Evolutionary conservation across 2,113 vertebrate species (phyloP), one percentile per base, ranked within the genome.

Genomic region (Eupsittula cactorum): DNA sequence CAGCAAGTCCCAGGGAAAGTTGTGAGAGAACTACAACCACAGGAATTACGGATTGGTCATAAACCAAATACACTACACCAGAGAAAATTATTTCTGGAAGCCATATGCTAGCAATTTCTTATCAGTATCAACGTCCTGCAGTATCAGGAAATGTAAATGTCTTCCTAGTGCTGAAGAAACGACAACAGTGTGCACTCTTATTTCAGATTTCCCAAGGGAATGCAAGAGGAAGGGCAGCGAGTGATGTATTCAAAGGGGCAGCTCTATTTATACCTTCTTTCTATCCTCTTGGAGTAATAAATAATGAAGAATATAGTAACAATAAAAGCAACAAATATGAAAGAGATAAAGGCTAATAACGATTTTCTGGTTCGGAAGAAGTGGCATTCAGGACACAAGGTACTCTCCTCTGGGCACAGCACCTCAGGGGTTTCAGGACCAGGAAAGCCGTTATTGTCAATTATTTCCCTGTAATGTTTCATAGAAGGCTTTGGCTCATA

Each of bases 381-480:
- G 15, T 92, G 88, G 69, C 98, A 99, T 53, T 97, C 96, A 0
- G 77, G 24, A 74, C 99, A 99, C 2, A 79, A 79, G 13, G 90
- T 87, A 31, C 96, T 59, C 14, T 93, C 82, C 80, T 96, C 97
- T 11, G 97, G 97, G 90, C 99, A 99, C 59, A 98, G 92, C 78
- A 96, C 74, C 10, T 95, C 95, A 24, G 91, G 42, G 1, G 94
- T 78, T 39, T 98, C 96, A 4, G 96, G 82, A 28, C 95, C 92
- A 16, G 98, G 99, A 95, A 99, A 99, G 86, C 99, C 99, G 5
- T 98, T 98, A 85, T 97, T 98, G 80, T 98, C 97, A 81, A 99
- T 99, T 90, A 99, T 98, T 97, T 98, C 98, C 82, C 97, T 98
- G 90, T 99, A 99, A 97, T 98, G 97, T 80, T 96, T 97, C 90